Evolutionary conservation across 2,797 vertebrate genomes (phyloP).

Genomic region (Rousettus madagascariensis): DNA sequence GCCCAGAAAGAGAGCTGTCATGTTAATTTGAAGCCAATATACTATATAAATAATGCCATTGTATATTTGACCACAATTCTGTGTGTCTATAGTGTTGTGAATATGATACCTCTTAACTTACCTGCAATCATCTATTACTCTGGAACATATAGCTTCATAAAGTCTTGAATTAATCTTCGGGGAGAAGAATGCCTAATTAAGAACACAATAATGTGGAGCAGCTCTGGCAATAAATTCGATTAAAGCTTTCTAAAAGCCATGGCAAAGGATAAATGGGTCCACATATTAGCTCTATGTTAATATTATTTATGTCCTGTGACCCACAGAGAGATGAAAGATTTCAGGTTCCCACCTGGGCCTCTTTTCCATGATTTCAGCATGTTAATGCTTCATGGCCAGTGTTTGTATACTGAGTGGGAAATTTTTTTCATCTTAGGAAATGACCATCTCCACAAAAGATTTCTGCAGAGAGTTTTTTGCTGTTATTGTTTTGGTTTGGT

Average conservation of each 20-base stretch:
- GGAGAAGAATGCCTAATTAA: conserved; percentile 56
- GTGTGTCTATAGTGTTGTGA: neutral
- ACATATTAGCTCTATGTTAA: conserved; percentile 39
- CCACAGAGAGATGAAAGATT: conserved; percentile 46
- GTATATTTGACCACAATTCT: conserved; percentile 45
- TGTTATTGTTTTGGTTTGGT: neutral
- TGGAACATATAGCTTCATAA: conserved; percentile 33
- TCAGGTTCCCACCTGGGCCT: conserved; percentile 50
- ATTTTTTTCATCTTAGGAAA: neutral
- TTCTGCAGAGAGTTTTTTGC: neutral
- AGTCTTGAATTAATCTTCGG: conserved; percentile 64
- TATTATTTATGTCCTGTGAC: conserved; percentile 72
- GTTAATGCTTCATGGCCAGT: conserved; percentile 28
- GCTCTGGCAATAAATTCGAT: conserved; percentile 65
- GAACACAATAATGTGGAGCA: conserved; percentile 74
- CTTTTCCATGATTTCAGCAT: neutral
- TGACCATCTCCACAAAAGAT: conserved; percentile 24
- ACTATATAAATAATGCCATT: conserved; percentile 41
- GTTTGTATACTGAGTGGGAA: conserved; percentile 40
- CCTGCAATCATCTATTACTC: conserved; percentile 68
- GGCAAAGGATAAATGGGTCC: conserved; percentile 61
- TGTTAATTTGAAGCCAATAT: neutral
- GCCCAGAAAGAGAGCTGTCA: neutral
- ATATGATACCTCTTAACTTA: conserved; percentile 61
- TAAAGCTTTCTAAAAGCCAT: conserved; percentile 62